Conservation (phyloP, 2,888 invertebrate species). For the Acleris literana region DNA sequence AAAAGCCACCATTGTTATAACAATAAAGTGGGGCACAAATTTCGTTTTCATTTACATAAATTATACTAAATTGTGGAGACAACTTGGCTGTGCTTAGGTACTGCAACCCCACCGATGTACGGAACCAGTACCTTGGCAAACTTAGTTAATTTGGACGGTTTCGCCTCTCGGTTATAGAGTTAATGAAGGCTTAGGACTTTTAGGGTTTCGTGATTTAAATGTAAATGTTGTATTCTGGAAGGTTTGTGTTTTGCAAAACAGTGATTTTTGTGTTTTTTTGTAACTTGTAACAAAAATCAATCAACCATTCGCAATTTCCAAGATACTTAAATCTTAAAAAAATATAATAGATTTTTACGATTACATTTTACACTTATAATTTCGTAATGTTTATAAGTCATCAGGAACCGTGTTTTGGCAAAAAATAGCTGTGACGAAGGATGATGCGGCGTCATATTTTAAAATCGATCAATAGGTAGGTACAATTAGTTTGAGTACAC, state of each 20-base stretch:
- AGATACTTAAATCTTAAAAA: no score
- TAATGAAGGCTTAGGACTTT: background rate
- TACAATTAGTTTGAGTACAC: no score
- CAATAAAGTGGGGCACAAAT: slow-evolving; percentile 36
- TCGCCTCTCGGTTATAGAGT: background rate
- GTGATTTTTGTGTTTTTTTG: background rate
- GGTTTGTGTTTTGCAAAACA: background rate
- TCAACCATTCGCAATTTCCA: no score
- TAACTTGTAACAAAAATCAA: no score
- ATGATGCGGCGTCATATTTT: no score
- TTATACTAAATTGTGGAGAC: slow-evolving; percentile 32
- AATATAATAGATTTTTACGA: no score
- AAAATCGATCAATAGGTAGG: no score
- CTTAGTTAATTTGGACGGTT: slow-evolving; percentile 3
- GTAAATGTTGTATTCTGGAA: background rate
- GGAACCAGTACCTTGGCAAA: background rate
- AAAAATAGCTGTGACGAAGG: no score
- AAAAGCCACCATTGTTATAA: slow-evolving; percentile 28
- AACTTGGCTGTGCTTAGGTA: slow-evolving; percentile 27
- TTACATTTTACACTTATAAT: no score
- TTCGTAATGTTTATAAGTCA: no score
- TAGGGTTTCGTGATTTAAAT: background rate
- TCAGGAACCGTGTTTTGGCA: no score
- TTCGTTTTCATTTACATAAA: slow-evolving; percentile 37
- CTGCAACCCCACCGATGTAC: slow-evolving; percentile 16